Evolutionary conservation across 1,140 invertebrate genomes (phyloP), one percentile per base, ranked within the genome.

Genomic region (Bactericera cockerelli): DNA sequence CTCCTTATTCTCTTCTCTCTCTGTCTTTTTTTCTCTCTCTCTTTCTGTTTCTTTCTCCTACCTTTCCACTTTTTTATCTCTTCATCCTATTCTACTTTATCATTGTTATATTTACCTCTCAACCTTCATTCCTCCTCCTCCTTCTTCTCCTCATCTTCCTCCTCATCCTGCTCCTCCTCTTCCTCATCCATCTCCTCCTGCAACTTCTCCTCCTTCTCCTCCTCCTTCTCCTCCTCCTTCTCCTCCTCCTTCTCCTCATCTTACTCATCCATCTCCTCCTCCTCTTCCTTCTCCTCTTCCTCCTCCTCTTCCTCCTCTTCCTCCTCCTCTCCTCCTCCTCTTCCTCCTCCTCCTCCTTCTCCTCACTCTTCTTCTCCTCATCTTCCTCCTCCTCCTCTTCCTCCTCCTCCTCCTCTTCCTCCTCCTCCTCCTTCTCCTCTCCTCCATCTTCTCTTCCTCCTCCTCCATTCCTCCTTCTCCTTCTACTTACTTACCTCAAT

Each of bases 321-420:
- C 57, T 11, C 1, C 36, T 55, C 13, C 31, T 57, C 25, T 57
- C 58, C 31, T 59, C 38, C 54, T 6, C 56, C n/a, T 16, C 26
- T 16, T 58, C 8, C 57, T 38, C 21, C 22, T 53, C n/a, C 33
- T 57, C 21, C 6, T 38, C 21, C 19, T n/a, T 56, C 16, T 54
- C 38, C 33, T 55, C 53, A n/a, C 28, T 56, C n/a, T 58, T 33
- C 33, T 59, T 33, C 33, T 59, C 53, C 19, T 57, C 26, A 22
- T 59, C 53, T 56, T 59, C 11, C n/a, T 38, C 8, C 19, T 59
- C 8, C n/a, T n/a, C n/a, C n/a, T n/a, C n/a, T n/a, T n/a, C n/a
- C n/a, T n/a, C n/a, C n/a, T n/a, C n/a, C n/a, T n/a, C n/a, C n/a
- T n/a, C n/a, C n/a, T n/a, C n/a, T n/a, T n/a, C n/a, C n/a, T 6